Evolutionary conservation across 1,140 invertebrate genomes (phyloP).

Genomic region (Vollenhovia emeryi): DNA sequence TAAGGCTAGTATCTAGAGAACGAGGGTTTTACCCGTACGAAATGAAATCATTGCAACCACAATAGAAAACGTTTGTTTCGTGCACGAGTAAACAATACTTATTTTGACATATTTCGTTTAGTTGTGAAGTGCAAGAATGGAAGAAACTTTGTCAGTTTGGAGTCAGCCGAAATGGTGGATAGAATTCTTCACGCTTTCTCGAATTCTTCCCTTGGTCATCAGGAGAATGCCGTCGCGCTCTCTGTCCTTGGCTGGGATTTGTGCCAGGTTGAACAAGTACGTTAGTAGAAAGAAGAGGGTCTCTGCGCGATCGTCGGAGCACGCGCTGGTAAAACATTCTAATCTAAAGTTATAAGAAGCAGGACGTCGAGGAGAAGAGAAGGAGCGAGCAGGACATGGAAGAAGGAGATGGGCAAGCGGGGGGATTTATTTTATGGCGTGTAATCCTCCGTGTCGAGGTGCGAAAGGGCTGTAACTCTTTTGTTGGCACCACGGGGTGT

Average conservation of each 20-base stretch:
- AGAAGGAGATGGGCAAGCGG: constrained; percentile 48
- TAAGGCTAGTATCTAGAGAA: neutral
- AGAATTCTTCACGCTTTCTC: constrained; percentile 55
- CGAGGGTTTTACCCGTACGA: neutral
- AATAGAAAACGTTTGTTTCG: too few relatives aligned
- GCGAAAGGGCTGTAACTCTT: constrained; percentile 84
- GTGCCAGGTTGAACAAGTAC: constrained; percentile 10
- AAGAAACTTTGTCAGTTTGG: constrained; percentile 38
- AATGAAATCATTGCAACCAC: too few relatives aligned
- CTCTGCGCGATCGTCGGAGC: constrained; percentile 66
- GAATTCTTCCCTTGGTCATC: constrained; percentile 38
- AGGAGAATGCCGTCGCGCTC: neutral
- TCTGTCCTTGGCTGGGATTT: constrained; percentile 40
- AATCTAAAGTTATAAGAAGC: constrained; percentile 75
- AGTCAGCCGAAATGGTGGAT: too few relatives aligned
- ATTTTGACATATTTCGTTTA: too few relatives aligned
- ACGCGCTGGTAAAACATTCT: constrained; percentile 81
- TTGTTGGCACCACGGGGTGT: constrained; percentile 83
- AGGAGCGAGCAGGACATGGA: neutral
- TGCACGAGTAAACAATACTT: too few relatives aligned
- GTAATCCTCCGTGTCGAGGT: constrained; percentile 83
- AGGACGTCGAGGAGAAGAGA: constrained; percentile 25
- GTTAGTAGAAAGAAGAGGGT: constrained; percentile 32
- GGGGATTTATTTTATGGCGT: constrained; percentile 83
- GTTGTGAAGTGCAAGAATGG: neutral